phyloP scores from a whole-genome alignment of 1,140 invertebrate genomes.

The Drosophila triauraria region DNA sequence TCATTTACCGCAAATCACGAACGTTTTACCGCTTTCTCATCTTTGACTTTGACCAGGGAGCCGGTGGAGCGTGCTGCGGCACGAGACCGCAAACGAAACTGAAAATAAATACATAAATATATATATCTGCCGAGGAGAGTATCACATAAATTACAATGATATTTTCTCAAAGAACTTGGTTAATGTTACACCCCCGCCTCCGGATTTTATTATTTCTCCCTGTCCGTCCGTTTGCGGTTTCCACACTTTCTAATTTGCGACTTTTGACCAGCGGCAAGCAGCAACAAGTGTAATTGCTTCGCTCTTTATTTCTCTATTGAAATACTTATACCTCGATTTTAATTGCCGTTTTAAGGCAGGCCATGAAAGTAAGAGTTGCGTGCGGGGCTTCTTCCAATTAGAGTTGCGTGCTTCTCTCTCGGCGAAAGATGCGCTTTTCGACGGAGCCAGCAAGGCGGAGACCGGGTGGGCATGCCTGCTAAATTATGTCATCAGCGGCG shows the following conservation, averaged over 20 bases:
- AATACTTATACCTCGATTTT: constrained; percentile 44
- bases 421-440: constrained; percentile 8
- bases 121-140: constrained; percentile 19
- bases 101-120: constrained; percentile 35
- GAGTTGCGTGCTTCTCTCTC: constrained; percentile 50
- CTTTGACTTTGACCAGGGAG: constrained; percentile 53
- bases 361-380: constrained; percentile 74
- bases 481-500: constrained; percentile 37
- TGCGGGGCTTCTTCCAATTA: constrained; percentile 41
- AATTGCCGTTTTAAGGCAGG: constrained; percentile 55
- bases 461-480: constrained; percentile 6
- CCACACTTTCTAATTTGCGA: constrained; percentile 73
- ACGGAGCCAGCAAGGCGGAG: constrained; percentile 1
- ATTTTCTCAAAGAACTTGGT: constrained; percentile 61
- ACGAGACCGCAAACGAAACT: constrained; percentile 55
- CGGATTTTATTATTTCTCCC: constrained; percentile 4
- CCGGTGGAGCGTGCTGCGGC: constrained; percentile 49
- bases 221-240: constrained; percentile 24
- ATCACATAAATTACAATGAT: constrained; percentile 37
- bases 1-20: constrained; percentile 62
- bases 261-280: constrained; percentile 28
- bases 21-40: constrained; percentile 64
- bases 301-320: constrained; percentile 33
- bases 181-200: constrained; percentile 28
- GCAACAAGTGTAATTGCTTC: constrained; percentile 45